phyloP scores from a whole-genome alignment of 2,113 vertebrate genomes.

The Sinocyclocheilus maitianheensis region DNA sequence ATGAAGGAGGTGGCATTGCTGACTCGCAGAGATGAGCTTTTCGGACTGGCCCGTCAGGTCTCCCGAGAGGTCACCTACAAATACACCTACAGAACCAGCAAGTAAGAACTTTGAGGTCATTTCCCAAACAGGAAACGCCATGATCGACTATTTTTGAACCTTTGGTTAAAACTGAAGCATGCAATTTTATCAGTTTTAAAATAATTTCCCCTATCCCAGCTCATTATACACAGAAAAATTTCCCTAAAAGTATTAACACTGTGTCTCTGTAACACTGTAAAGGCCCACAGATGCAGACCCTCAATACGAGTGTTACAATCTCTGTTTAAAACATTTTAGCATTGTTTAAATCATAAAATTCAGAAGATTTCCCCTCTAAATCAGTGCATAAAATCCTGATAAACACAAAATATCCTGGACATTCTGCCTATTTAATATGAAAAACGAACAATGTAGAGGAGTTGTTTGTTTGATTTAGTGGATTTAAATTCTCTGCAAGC shows the following conservation, averaged over 20 bases:
- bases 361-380: neutral
- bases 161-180: neutral
- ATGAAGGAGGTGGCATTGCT: slow-evolving; percentile 83
- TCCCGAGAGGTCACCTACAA: slow-evolving; percentile 91
- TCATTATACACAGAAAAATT: neutral
- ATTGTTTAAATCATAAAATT: neutral
- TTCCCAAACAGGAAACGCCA: neutral
- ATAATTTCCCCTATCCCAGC: neutral
- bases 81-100: slow-evolving; percentile 87
- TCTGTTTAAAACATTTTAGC: neutral
- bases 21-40: slow-evolving; percentile 86
- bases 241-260: neutral
- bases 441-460: neutral
- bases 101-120: slow-evolving; percentile 71
- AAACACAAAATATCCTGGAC: neutral
- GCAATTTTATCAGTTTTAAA: neutral
- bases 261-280: neutral
- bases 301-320: neutral
- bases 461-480: neutral
- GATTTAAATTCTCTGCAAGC: neutral
- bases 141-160: neutral
- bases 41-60: slow-evolving; percentile 83
- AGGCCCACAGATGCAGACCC: neutral
- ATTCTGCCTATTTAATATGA: neutral
- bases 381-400: neutral